Evolutionary conservation across 2,797 vertebrate species (phyloP), one percentile per base, ranked within the genome.

Genomic region (Harpagifer antarcticus): DNA sequence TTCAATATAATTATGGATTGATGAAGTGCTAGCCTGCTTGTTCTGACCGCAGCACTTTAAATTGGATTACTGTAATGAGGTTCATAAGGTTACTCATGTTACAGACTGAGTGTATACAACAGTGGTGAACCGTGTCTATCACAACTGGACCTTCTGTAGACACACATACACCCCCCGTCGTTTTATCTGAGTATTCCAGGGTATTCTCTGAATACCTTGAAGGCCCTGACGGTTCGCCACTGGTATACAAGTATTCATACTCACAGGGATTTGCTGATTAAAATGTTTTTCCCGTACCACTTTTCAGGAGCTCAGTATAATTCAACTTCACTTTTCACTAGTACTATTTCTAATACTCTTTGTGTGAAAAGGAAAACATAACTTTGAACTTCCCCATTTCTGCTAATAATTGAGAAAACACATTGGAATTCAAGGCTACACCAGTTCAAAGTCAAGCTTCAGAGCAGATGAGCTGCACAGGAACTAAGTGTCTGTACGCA

Each of bases 51-150:
- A 64, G 50, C 69, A 13, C 68, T 83, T 78, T 27, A 86, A 86
- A 89, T 86, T 79, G 66, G 72, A 89, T 86, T 78, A 31, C 58
- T 76, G 47, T 88, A 81, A 86, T 86, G 72, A 85, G 53, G 69
- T 78, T 73, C 68, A 56, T 56, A 59, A 75, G 84, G 78, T 84
- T 57, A 55, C 63, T 56, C 50, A 79, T 66, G 80, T 61, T 65
- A 65, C 63, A 76, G 27, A 68, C 6, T 1, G 27, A 45, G 37
- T 53, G 31, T 60, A 50, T 44, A 33, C 19, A 76, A 44, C 23
- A 23, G 23, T 23, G 23, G 23, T 2, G 23, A 23, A 23, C 23
- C 23, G 23, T 23, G 23, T 23, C 23, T 23, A 23, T 23, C 23
- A 23, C 23, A 23, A 23, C 23, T 23, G 23, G 23, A 23, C 23